Evolutionary conservation across 2,797 vertebrate genomes (phyloP), one percentile per base, ranked within the genome.

Genomic region (Myotis daubentonii): DNA sequence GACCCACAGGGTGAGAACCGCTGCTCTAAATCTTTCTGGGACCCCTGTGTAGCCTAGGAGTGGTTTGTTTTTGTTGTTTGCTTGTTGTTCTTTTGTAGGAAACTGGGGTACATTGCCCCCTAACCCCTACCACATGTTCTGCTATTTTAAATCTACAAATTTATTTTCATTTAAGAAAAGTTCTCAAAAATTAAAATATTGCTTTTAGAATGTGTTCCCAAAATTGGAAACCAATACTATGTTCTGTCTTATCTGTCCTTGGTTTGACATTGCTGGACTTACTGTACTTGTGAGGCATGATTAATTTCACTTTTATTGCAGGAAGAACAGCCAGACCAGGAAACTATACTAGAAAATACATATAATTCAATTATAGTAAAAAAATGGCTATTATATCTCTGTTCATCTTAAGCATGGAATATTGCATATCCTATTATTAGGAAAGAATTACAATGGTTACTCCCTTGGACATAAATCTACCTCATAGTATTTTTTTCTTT

Each of bases 331-430:
- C 8, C 38, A 91, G 17, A n/a, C 2, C 16, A 70, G 15, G 6
- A 79, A 84, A 38, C 4, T 49, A n/a, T 23, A 23, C 16, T 20
- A 47, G 33, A 55, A 90, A 91, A 28, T 36, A 62, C 8, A 44
- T n/a, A 78, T 38, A 85, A 57, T 62, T 19, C 20, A 87, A 44
- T 72, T 38, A 33, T 3, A 83, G 79, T 57, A 28, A 15, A 93
- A 47, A 89, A 65, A 8, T 96, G 28, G 10, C 62, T 76, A 33
- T 62, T 51, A 25, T 80, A 94, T 94, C 93, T 95, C 22, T 97
- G 93, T 96, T 98, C 87, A 96, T 97, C 93, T 96, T 95, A 81
- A 97, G 30, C 90, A 33, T 38, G 38, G 86, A 96, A 91, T 96
- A 94, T 96, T 97, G 94, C 74, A 89, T 23, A 90, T 80, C 47